Percentiles rank a stretch among this genome's conserved stretches.
Conservation (phyloP, 1,140 invertebrate species). For the Fopius arisanus region DNA sequence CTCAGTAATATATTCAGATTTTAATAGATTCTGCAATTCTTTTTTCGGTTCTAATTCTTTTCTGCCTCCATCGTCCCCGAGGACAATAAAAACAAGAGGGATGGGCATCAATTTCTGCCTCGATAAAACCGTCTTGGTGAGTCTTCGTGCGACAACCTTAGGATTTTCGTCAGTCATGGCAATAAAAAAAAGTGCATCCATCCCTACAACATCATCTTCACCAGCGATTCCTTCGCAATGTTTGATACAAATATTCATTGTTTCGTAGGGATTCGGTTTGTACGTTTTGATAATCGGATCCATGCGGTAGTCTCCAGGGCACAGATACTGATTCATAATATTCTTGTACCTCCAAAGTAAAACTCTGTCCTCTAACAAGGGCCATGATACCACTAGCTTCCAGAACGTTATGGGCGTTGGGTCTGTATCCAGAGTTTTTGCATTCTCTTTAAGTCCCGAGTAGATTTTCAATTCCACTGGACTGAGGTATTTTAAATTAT, state of each 20-base stretch:
- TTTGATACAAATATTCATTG: conserved; percentile 52
- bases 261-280: conserved; percentile 49
- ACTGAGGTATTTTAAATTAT: conserved; percentile 25
- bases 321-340: conserved; percentile 51
- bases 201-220: conserved; percentile 45
- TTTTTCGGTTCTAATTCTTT: conserved; percentile 31
- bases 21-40: conserved; percentile 45
- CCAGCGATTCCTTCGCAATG: conserved; percentile 49
- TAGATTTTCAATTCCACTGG: conserved; percentile 50
- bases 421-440: conserved; percentile 40
- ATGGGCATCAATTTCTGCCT: conserved; percentile 52
- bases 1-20: conserved; percentile 54
- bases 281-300: conserved; percentile 53
- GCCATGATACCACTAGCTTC: conserved; percentile 73
- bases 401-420: conserved; percentile 66
- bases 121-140: conserved; percentile 52
- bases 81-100: conserved; percentile 50
- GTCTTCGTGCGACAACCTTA: conserved; percentile 39
- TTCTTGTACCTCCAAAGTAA: conserved; percentile 50
- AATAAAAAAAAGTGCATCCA: conserved; percentile 54
- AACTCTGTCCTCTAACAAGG: conserved; percentile 51
- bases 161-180: conserved; percentile 43
- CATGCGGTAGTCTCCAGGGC: conserved; percentile 39
- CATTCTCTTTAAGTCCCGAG: conserved; percentile 53
- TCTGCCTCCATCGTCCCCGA: conserved; percentile 34